Percentiles rank a stretch among this genome's conserved stretches.
Evolutionary conservation across 2,113 vertebrate genomes (phyloP).

Genomic region (Anarrhichthys ocellatus): DNA sequence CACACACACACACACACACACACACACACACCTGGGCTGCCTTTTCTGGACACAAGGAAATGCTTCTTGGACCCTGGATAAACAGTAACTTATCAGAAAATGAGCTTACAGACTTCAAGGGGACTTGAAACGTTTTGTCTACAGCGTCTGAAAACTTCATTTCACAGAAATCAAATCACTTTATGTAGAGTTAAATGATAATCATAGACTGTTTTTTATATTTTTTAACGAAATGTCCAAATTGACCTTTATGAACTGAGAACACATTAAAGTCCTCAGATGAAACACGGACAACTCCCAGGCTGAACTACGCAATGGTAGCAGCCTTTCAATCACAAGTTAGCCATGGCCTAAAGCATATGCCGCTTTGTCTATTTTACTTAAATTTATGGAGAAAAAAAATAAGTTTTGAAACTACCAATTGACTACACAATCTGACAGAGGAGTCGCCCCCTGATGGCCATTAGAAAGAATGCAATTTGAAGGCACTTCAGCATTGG

Average conservation of each 20-base stretch:
- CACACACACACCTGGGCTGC: neutral
- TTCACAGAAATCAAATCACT: neutral
- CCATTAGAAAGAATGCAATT: neutral
- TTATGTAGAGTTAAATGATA: neutral
- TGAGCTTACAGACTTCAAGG: conserved; percentile 2
- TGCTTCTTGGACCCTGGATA: conserved; percentile 31
- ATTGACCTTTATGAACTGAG: neutral
- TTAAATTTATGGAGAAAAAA: no score
- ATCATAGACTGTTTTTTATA: no score
- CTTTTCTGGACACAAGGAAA: conserved; percentile 8
- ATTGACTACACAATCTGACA: neutral
- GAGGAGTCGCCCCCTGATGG: neutral
- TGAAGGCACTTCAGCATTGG: neutral
- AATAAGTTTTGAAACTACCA: neutral
- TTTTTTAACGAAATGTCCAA: neutral
- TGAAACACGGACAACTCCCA: neutral
- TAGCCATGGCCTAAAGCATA: neutral
- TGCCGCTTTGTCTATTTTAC: neutral
- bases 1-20: conserved; percentile 4
- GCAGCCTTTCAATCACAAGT: neutral
- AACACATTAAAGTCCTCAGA: neutral
- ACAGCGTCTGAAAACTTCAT: neutral
- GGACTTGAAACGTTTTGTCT: neutral
- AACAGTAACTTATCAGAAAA: conserved; percentile 50
- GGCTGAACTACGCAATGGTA: neutral